Percentiles rank a stretch among this genome's conserved stretches.
These are phyloP conservation scores for Dendroctonus valens DNA, from an alignment of 1,140 invertebrate genomes.

Conservation along the genomic window DNA sequence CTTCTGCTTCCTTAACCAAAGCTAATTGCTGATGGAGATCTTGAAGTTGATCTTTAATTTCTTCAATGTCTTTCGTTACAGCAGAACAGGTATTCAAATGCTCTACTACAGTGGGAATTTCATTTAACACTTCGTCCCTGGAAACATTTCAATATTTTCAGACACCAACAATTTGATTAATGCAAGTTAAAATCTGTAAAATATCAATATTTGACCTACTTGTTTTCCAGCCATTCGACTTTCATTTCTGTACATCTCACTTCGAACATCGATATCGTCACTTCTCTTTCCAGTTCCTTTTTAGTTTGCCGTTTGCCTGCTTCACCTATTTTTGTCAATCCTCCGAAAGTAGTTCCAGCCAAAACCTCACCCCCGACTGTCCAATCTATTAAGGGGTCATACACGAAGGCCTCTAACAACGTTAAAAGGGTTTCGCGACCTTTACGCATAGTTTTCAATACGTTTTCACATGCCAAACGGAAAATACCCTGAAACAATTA, in stretches of 20 bases:
- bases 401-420: conserved; percentile 89
- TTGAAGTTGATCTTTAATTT: conserved; percentile 62
- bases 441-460: conserved; percentile 79
- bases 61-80: conserved; percentile 57
- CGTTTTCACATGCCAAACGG: conserved; percentile 83
- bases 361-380: conserved; percentile 62
- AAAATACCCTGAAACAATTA: conserved; percentile 75
- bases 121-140: conserved; percentile 56
- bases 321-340: conserved; percentile 47
- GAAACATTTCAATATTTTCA: conserved; percentile 26
- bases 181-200: background rate
- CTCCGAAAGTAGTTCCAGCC: conserved; percentile 55
- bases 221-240: conserved; percentile 74
- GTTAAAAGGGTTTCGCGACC: conserved; percentile 85
- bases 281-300: conserved; percentile 70
- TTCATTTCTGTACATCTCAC: conserved; percentile 81
- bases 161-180: background rate
- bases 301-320: conserved; percentile 53
- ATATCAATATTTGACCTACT: conserved; percentile 54
- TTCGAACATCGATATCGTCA: conserved; percentile 80
- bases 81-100: conserved; percentile 58
- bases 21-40: conserved; percentile 72
- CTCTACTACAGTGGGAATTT: conserved; percentile 56
- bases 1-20: conserved; percentile 73
- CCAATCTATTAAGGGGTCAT: conserved; percentile 93